Evolutionary conservation across 1,140 invertebrate species (phyloP).

Genomic region (Teleopsis dalmanni): DNA sequence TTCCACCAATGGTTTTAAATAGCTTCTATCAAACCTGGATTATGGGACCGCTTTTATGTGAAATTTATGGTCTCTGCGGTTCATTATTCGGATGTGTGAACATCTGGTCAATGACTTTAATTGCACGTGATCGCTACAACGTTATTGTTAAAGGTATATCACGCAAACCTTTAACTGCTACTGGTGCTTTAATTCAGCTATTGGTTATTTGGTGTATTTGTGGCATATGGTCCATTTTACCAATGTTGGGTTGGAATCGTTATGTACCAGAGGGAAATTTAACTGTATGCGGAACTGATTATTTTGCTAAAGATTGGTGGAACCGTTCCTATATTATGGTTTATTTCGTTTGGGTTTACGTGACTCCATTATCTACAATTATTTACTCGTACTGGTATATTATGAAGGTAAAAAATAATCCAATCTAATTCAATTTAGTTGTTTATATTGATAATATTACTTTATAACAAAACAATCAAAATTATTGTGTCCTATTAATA

Average conservation of each 20-base stretch:
- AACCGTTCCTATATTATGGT: constrained; percentile 58
- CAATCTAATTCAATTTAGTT: no score
- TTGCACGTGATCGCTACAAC: constrained; percentile 75
- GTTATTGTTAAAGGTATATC: constrained; percentile 75
- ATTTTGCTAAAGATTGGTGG: constrained; percentile 57
- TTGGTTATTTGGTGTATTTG: constrained; percentile 63
- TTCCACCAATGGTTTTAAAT: constrained; percentile 68
- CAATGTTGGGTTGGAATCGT: constrained; percentile 73
- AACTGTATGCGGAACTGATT: constrained; percentile 74
- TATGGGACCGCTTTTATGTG: constrained; percentile 63
- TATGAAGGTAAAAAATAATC: constrained; percentile 48
- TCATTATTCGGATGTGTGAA: constrained; percentile 72
- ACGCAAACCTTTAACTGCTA: constrained; percentile 62
- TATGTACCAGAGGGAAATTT: constrained; percentile 76
- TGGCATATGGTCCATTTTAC: constrained; percentile 59
- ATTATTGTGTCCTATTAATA: not conserved
- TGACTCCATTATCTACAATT: constrained; percentile 57
- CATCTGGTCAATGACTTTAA: constrained; percentile 77
- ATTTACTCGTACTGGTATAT: constrained; percentile 68
- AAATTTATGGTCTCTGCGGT: constrained; percentile 69
- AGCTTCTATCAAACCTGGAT: constrained; percentile 74
- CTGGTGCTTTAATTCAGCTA: constrained; percentile 59
- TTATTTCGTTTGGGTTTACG: constrained; percentile 58
- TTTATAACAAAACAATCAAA: not conserved
- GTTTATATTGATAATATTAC: not conserved